Evolutionary conservation across 30 jellyfish, hydroid and myxozoan genomes (phyloP), one percentile per base, ranked within the genome.

Genomic region (Aurelia coerulea): DNA sequence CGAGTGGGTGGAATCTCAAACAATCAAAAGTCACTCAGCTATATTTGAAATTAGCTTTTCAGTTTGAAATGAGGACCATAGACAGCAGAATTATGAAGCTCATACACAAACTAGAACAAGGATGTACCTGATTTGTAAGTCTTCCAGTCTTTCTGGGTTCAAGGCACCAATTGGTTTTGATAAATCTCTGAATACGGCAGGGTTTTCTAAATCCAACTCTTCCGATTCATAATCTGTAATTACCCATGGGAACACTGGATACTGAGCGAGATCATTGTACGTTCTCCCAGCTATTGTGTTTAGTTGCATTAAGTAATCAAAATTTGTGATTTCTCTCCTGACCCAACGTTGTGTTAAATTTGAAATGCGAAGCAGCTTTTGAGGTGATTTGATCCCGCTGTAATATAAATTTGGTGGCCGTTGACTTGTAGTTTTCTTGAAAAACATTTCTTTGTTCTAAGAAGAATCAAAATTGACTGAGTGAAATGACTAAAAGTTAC

Each of bases 181-280:
- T 54, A 94, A 65, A 72, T 94, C 99, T 41, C 99, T 79, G 42
- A 74, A 94, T 19, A 84, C 81, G 29, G 90, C 88, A 3, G 90
- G 96, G 67, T 88, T 62, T 3, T 78, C 75, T 54, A 94, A 76
- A 78, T 94, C 97, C 49, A 94, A 80, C 14, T 73, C 83, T 10
- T 73, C 96, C 18, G 98, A 90, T 50, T 76, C 86, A 63, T 90
- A 95, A 62, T 95, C 98, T 19, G 93, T 67, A 4, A 95, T 41
- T 35, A 95, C 93, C 99, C 99, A 95, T 3, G 99, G 99, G 69
- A 95, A 90, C 10, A 95, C 97, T 9, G 99, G 99, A 76, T 95
- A 95, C 88, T 95, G 99, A 3, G 99, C 97, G 6, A 95, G 76
- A 68, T 95, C 99, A 53, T 95, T 95, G 83, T 86, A 95, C 52